phyloP scores from a whole-genome alignment of 2,113 vertebrate species.

The Scytalopus superciliaris region DNA sequence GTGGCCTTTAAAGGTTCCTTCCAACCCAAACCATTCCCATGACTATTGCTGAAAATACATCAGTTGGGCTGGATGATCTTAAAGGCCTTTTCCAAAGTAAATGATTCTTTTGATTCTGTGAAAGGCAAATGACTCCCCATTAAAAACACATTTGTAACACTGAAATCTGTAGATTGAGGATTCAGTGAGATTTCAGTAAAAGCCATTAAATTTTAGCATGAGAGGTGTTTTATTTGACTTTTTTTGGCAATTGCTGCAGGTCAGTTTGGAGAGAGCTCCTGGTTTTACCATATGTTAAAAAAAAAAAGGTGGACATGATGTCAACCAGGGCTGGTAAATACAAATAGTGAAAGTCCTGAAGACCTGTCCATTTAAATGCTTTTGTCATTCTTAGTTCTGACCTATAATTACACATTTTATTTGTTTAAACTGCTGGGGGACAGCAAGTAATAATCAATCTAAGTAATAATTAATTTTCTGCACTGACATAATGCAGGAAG shows the following conservation, averaged over 20 bases:
- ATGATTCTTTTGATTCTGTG: not conserved
- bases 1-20: not conserved
- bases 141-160: not conserved
- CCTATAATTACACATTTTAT: not conserved
- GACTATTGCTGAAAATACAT: not conserved
- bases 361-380: not conserved
- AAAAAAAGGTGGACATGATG: not conserved
- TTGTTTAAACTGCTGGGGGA: not conserved
- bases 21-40: not conserved
- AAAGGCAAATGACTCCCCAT: not conserved
- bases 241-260: not conserved
- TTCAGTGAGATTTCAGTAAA: not conserved
- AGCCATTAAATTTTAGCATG: not conserved
- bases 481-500: not conserved
- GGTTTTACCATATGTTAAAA: not conserved
- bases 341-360: not conserved
- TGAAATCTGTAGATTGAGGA: not conserved
- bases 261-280: not conserved
- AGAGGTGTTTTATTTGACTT: not conserved
- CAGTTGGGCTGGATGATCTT: not conserved
- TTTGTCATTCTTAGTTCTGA: not conserved
- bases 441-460: not conserved
- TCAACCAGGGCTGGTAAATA: not conserved
- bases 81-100: not conserved
- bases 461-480: not conserved